These are phyloP conservation scores for Drosophila maculinotata DNA, from an alignment of 2,888 invertebrate species.

Conservation along the genomic window DNA sequence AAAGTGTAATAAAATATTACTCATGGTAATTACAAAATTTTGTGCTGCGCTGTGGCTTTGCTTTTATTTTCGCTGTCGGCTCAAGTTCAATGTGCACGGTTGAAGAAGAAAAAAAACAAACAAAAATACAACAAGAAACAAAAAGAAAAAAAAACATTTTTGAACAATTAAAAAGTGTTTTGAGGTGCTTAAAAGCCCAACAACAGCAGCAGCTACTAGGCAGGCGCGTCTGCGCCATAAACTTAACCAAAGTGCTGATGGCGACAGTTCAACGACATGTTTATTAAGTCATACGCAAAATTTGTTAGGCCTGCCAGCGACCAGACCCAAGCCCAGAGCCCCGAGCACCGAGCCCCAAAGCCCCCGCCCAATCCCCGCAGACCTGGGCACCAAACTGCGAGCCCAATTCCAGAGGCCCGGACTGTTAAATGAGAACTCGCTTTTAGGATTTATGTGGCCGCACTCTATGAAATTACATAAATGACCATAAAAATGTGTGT, in stretches of 20 bases:
- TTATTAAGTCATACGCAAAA: constrained; percentile 80
- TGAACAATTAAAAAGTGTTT: constrained; percentile 76
- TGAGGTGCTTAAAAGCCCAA: constrained; percentile 69
- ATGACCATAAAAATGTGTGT: constrained; percentile 73
- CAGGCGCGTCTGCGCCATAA: constrained; percentile 66
- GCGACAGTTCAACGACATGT: constrained; percentile 79
- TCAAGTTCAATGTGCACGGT: constrained; percentile 79
- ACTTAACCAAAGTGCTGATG: constrained; percentile 58
- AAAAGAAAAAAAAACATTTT: constrained; percentile 26
- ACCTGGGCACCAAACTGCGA: too few relatives aligned
- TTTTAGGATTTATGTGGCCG: constrained; percentile 65
- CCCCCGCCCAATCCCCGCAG: background rate
- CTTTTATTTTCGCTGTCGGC: constrained; percentile 66
- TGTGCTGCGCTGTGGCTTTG: constrained; percentile 45
- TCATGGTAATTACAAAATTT: constrained; percentile 79
- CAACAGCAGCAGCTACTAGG: constrained; percentile 42
- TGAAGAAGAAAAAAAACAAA: constrained; percentile 31
- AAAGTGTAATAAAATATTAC: constrained; percentile 80
- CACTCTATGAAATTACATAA: constrained; percentile 77
- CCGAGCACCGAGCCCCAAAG: background rate
- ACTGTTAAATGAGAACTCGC: constrained; percentile 58
- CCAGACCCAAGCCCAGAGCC: constrained; percentile 13
- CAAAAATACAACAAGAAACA: constrained; percentile 12
- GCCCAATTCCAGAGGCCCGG: constrained; percentile 20
- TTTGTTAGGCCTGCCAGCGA: constrained; percentile 49